phyloP scores from a whole-genome alignment of 2,888 invertebrate species.

The Thecophora atra region DNA sequence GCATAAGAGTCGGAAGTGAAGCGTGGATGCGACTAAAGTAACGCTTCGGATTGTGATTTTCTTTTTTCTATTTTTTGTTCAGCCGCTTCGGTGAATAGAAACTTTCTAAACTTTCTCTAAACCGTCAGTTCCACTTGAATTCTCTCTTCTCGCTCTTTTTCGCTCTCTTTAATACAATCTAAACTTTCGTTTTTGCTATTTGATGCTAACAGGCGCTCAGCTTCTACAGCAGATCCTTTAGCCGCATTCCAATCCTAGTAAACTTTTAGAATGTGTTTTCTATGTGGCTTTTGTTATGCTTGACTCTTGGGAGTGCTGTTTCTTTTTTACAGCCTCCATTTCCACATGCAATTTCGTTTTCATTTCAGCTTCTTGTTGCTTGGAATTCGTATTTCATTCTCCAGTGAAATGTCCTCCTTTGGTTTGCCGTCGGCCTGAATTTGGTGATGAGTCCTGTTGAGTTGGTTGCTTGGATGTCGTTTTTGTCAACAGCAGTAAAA shows the following conservation, averaged over 20 bases:
- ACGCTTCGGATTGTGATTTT: not conserved
- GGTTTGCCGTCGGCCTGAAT: not conserved
- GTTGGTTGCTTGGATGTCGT: conserved; percentile 26
- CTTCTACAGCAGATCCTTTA: conserved; percentile 13
- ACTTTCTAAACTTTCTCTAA: conserved; percentile 38
- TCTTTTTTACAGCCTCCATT: conserved; percentile 13
- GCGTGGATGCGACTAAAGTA: not conserved
- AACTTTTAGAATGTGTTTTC: not conserved
- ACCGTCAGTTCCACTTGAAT: not conserved
- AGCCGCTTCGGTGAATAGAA: not conserved
- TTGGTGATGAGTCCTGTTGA: conserved; percentile 12
- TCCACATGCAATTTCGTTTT: not conserved
- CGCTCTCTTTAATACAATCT: conserved; percentile 34
- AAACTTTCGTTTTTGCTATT: conserved; percentile 50
- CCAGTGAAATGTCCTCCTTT: not conserved
- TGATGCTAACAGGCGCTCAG: conserved; percentile 46
- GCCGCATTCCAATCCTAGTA: conserved; percentile 10
- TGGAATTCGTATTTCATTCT: not conserved
- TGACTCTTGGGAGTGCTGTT: not conserved
- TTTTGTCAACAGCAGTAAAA: conserved; percentile 1
- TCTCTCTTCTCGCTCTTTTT: conserved; percentile 3
- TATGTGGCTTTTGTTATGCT: not conserved
- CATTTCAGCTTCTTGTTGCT: not conserved
- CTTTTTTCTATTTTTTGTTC: not conserved
- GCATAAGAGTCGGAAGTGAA: conserved; percentile 18